Evolutionary conservation across 2,113 vertebrate species (phyloP).

Genomic region (Porphyrio hochstetteri): DNA sequence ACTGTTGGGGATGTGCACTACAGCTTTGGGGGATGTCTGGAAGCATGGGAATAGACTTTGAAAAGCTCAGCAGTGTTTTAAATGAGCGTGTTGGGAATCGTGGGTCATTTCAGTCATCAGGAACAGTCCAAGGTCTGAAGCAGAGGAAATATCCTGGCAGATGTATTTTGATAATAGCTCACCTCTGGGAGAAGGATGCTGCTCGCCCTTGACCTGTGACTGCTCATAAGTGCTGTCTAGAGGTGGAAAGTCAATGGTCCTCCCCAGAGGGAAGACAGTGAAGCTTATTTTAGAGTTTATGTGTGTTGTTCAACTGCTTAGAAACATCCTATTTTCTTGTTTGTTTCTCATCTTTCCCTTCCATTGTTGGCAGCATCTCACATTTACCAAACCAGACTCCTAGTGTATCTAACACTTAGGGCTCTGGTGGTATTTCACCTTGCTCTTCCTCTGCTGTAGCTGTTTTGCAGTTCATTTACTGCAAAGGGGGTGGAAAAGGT

Average conservation of each 20-base stretch:
- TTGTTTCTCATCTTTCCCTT: neutral
- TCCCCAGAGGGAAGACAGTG: neutral
- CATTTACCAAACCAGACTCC: neutral
- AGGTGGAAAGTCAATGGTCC: neutral
- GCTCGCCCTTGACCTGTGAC: neutral
- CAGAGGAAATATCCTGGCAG: neutral
- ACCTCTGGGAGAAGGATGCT: neutral
- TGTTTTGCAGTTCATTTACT: neutral
- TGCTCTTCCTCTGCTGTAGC: neutral
- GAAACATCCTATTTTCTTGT: neutral
- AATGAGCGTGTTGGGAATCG: neutral
- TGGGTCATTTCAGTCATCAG: neutral
- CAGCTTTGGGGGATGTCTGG: rapidly evolving
- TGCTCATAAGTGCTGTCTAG: neutral
- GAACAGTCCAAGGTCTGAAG: neutral
- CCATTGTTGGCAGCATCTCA: neutral
- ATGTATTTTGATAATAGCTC: neutral
- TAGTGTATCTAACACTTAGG: neutral
- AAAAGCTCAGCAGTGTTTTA: neutral
- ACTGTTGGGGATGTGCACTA: rapidly evolving
- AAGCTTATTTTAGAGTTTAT: neutral
- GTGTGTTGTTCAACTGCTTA: neutral
- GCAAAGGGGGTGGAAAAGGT: neutral
- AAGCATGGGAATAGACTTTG: neutral
- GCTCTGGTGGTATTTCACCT: neutral